phyloP scores from a whole-genome alignment of 2,797 vertebrate species.

The Uromys caudimaculatus region DNA sequence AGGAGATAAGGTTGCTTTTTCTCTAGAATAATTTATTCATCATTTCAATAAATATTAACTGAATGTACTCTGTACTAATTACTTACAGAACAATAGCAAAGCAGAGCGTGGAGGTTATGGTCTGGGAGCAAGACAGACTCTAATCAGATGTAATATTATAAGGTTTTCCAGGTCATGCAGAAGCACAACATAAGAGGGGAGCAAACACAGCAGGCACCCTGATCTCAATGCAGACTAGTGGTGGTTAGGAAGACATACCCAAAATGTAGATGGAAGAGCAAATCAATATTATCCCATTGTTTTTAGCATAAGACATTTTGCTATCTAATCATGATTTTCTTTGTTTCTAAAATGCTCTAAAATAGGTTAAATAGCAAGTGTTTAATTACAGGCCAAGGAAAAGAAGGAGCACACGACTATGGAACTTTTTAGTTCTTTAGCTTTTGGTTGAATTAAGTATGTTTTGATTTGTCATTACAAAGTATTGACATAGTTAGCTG shows the following conservation, averaged over 20 bases:
- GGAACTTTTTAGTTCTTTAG: not conserved
- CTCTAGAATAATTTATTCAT: conserved; percentile 40
- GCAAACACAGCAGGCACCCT: not conserved
- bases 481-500: not conserved
- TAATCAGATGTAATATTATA: not conserved
- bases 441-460: conserved; percentile 7
- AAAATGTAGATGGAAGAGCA: not conserved
- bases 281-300: not conserved
- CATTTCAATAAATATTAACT: conserved; percentile 57
- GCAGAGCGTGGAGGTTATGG: not conserved
- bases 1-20: conserved; percentile 6
- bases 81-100: not conserved
- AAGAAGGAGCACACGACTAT: not conserved
- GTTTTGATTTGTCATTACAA: not conserved
- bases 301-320: not conserved
- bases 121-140: not conserved
- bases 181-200: not conserved
- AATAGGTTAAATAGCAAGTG: conserved; percentile 28
- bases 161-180: not conserved
- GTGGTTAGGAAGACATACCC: not conserved
- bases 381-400: not conserved
- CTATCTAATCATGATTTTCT: not conserved
- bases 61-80: conserved; percentile 9
- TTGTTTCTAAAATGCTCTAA: conserved; percentile 34
- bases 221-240: not conserved